Evolutionary conservation across 2,113 vertebrate species (phyloP).

Genomic region (Dicerorhinus sumatrensis): DNA sequence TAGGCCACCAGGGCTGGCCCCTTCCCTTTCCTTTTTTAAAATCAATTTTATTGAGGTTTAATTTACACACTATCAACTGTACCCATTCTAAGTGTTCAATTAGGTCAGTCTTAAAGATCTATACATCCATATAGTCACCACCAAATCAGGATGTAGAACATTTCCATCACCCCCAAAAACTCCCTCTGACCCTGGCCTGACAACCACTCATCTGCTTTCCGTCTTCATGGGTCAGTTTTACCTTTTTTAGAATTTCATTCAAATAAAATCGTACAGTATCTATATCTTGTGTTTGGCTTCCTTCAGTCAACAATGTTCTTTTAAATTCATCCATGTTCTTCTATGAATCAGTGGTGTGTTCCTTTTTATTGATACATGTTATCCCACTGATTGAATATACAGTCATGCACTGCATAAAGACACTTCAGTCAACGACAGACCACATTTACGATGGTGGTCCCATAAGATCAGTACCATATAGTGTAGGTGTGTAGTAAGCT

Average conservation of each 20-base stretch:
- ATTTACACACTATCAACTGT: background rate
- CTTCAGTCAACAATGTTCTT: background rate
- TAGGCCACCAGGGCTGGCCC: no score
- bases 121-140: no score
- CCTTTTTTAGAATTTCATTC: background rate
- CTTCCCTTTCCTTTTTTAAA: background rate
- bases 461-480: no score
- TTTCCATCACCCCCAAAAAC: background rate
- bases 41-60: background rate
- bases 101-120: background rate
- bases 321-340: background rate
- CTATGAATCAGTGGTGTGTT: background rate
- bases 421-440: no score
- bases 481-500: no score
- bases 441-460: no score
- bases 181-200: background rate
- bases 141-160: background rate
- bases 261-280: background rate
- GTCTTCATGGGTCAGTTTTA: background rate
- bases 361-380: no score
- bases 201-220: background rate
- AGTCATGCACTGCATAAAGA: no score
- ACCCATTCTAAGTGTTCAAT: background rate
- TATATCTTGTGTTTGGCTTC: background rate
- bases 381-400: background rate